Evolutionary conservation across 2,888 invertebrate genomes (phyloP).

Genomic region (Ypsolopha scabrella): DNA sequence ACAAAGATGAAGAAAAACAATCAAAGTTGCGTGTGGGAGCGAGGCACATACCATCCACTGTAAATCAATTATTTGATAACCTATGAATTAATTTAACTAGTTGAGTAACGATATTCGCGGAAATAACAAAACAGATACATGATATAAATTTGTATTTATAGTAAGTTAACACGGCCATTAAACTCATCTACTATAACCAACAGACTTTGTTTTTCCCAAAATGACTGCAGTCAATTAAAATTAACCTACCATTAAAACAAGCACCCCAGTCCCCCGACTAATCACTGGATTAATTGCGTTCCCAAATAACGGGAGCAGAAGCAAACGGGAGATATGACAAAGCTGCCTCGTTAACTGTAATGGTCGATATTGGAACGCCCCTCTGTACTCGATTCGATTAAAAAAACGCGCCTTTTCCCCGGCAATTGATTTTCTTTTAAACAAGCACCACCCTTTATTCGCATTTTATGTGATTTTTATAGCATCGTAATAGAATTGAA

Average conservation of each 20-base stretch:
- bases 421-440: conserved; percentile 55
- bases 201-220: neutral
- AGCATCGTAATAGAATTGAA: conserved; percentile 13
- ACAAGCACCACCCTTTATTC: conserved; percentile 30
- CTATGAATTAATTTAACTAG: too few species aligned
- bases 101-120: too few species aligned
- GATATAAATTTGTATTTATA: too few species aligned
- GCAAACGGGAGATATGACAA: conserved; percentile 63
- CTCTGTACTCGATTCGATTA: conserved; percentile 58
- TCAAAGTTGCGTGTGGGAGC: too few species aligned
- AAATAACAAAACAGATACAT: too few species aligned
- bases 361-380: conserved; percentile 45
- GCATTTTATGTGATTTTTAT: conserved; percentile 18
- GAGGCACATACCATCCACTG: too few species aligned
- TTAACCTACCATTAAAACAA: neutral
- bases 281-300: conserved; percentile 36
- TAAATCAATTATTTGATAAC: too few species aligned
- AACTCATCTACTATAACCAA: too few species aligned
- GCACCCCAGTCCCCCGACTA: neutral
- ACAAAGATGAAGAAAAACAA: too few species aligned
- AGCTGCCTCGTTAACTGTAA: conserved; percentile 58
- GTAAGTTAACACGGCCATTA: too few species aligned
- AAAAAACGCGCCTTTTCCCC: conserved; percentile 46
- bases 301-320: conserved; percentile 32
- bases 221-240: neutral